Base-by-base conservation (phyloP, 2,888 invertebrate species). In the Athalia rosae region DNA sequence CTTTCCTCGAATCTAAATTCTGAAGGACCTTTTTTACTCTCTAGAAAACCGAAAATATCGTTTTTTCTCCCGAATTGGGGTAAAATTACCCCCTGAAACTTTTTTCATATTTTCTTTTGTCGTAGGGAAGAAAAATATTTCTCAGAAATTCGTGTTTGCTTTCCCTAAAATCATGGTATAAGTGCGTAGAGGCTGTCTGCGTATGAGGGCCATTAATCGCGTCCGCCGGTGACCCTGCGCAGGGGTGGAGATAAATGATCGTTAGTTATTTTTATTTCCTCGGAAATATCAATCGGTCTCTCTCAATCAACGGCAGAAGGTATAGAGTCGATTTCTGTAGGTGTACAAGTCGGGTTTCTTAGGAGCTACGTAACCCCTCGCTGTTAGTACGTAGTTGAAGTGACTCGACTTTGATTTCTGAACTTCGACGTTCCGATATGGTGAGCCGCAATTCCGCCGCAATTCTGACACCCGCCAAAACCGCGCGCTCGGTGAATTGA, bases 201-300 rank as follows among this genome's bases (percentile, higher is more conserved):
- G n/a, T 43, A 62, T 11, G 43, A n/a, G 43, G 43, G 15, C 66
- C 66, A 48, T 66, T 66, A 15, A n/a, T 11, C 8, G 13, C 47
- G 47, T n/a, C 66, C 66, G 13, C 48, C 4, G 48, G 47, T 66
- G 48, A 48, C 48, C 15, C 48, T 62, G 11, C 13, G 41, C 15
- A n/a, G 43, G 62, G 43, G 62, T 11, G 3, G 62, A 43, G 41
- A 62, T 62, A 28, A 28, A 28, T 28, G 28, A 28, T 28, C 28
- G 28, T 62, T 45, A 62, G 41, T 47, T 64, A 13, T 64, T 4
- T 58, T 58, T 11, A 67, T 53, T 28, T 67, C 28, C 41, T 50
- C 67, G 3, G 50, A 48, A 67, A 67, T 64, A 74, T 74, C 56
- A 58, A 76, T 76, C 76, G 76, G 76, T 76, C 76, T 76, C 66